Conservation (phyloP, 2,888 invertebrate species). For the Podabrus alpinus region DNA sequence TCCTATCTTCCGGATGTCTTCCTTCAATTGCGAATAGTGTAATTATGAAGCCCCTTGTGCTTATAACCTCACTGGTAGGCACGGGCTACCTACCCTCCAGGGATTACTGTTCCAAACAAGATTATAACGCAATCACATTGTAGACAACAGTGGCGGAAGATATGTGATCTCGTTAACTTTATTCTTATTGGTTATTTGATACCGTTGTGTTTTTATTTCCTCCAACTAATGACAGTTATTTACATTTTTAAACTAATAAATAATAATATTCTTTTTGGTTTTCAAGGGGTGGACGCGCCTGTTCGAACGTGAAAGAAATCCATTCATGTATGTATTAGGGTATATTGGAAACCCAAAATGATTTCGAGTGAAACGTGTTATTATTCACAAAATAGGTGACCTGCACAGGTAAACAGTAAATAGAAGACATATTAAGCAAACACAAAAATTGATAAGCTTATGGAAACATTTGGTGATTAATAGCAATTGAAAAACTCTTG, state of each 20-base stretch:
- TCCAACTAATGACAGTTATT: not conserved
- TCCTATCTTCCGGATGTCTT: conserved; percentile 52
- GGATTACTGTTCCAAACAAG: conserved; percentile 47
- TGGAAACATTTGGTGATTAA: conserved; percentile 15
- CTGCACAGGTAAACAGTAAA: not conserved
- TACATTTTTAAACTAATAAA: not conserved
- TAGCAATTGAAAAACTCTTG: conserved; percentile 25
- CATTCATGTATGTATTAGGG: too few species aligned
- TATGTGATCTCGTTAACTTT: conserved; percentile 31
- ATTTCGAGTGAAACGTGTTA: not conserved
- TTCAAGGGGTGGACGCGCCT: too few species aligned
- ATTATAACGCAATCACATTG: conserved; percentile 47
- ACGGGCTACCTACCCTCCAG: conserved; percentile 38
- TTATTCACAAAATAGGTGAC: not conserved
- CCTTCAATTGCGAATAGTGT: conserved; percentile 39
- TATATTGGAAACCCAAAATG: not conserved
- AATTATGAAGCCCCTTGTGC: conserved; percentile 31
- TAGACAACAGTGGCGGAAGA: conserved; percentile 23
- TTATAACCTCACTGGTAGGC: conserved; percentile 31
- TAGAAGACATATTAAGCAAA: conserved; percentile 11
- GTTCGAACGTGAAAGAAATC: too few species aligned
- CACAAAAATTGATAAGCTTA: conserved; percentile 14
- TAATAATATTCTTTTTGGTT: not conserved
- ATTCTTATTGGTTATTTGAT: conserved; percentile 26
- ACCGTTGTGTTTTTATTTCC: conserved; percentile 13